Evolutionary conservation across 2,113 vertebrate species (phyloP), one percentile per base, ranked within the genome.

Genomic region (Scomber japonicus): DNA sequence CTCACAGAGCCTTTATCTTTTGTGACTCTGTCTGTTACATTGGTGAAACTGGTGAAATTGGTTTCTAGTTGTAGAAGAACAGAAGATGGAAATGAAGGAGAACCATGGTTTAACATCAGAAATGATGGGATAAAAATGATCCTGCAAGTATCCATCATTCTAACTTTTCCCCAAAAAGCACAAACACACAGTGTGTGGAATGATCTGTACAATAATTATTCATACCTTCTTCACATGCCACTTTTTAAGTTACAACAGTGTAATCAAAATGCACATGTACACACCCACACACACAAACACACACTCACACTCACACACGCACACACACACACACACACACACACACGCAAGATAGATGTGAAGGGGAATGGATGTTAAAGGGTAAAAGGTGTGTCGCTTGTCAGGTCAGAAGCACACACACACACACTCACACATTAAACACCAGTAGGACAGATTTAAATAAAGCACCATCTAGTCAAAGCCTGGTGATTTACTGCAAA

Each of bases 121-220:
- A 78, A 88, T 44, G 49, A 62, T 17, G 31, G 64, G 63, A 71
- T 44, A 21, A 73, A 55, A 44, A 21, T 57, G 30, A 49, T 55
- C 46, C 59, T 70, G 69, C 24, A 48, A 65, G 19, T 51, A 35
- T 54, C 60, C 46, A 62, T 61, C 86, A 66, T 46, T 75, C 59
- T 72, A 19, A 55, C 46, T 46, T 67, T 65, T 11, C 0, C 51
- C 49, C 71, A 40, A 53, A 48, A 65, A 59, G 35, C 56, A 77
- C 78, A 69, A 63, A 89, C 83, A 88, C 86, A 92, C 79, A 80
- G 76, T 86, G 76, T 86, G 82, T 83, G 86, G 60, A 86, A 86
- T 86, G 83, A 79, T 83, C 76, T 78, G 70, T 77, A 85, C 76
- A 89, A 87, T 81, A 87, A 89, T 81, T 89, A 91, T 45, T 77